phyloP scores from a whole-genome alignment of 2,113 vertebrate species.

The Calonectris borealis region DNA sequence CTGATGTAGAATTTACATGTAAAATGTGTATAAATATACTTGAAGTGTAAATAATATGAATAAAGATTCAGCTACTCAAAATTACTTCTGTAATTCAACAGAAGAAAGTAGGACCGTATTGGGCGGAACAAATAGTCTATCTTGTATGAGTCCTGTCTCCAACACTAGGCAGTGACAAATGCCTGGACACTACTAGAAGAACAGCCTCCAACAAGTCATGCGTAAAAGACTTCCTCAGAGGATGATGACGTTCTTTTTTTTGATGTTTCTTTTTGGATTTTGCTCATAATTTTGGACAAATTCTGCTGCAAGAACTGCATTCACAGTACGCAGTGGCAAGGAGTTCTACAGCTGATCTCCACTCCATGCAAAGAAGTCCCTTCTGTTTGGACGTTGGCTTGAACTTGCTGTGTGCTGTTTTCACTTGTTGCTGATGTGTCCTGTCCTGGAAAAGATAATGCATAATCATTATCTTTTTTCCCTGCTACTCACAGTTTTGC shows the following conservation, averaged over 20 bases:
- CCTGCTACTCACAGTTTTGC: background rate
- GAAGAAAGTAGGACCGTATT: background rate
- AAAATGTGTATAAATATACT: background rate
- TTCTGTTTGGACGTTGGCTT: background rate
- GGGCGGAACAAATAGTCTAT: background rate
- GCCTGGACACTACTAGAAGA: background rate
- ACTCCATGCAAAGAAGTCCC: background rate
- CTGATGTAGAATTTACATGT: background rate
- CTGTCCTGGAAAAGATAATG: background rate
- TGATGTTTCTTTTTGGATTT: background rate
- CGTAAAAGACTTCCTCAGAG: background rate
- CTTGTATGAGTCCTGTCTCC: background rate
- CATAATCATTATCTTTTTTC: background rate
- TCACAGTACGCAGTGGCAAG: background rate
- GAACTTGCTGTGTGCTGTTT: background rate
- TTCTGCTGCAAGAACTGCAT: background rate
- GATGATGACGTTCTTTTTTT: accelerated
- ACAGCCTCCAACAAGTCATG: background rate
- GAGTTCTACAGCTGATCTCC: background rate
- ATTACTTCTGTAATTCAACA: background rate
- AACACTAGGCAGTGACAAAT: background rate
- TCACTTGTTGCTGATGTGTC: background rate
- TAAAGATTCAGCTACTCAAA: background rate
- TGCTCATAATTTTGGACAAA: background rate
- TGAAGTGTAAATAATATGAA: background rate